Evolutionary conservation across 2,113 vertebrate genomes (phyloP).

Genomic region (Rhynchomys soricoides): DNA sequence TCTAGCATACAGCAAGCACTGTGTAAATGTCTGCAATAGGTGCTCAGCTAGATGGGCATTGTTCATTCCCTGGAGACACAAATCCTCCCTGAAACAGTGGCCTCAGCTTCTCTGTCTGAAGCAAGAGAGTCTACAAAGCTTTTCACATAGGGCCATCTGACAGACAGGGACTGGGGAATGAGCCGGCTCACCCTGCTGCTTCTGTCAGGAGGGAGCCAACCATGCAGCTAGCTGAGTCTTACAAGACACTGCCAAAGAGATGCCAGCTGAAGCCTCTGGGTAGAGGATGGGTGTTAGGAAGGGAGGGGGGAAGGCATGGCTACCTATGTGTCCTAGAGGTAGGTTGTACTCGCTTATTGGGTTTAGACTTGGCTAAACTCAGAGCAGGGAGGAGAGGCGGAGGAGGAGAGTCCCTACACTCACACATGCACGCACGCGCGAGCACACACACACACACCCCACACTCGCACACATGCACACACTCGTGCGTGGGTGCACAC

Average conservation of each 20-base stretch:
- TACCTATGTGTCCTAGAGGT: neutral
- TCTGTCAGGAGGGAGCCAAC: neutral
- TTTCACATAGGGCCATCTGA: neutral
- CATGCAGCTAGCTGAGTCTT: neutral
- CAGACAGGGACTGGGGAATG: neutral
- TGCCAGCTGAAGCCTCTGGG: neutral
- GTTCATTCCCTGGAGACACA: too few species aligned
- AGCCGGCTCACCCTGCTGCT: accelerated
- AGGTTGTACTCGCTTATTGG: too few species aligned
- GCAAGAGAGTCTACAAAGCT: neutral
- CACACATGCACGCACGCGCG: neutral
- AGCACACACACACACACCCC: neutral
- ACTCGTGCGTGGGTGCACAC: too few species aligned
- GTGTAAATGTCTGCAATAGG: accelerated
- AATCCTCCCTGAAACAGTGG: neutral
- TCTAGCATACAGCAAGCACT: neutral
- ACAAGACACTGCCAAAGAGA: accelerated
- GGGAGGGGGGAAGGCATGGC: neutral
- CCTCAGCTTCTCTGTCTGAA: neutral
- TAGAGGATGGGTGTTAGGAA: accelerated
- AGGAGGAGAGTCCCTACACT: neutral
- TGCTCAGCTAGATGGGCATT: accelerated
- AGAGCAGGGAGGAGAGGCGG: neutral
- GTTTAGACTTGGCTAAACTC: neutral
- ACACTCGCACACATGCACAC: neutral